phyloP scores from a whole-genome alignment of 2,113 vertebrate species.

The Monopterus albus region DNA sequence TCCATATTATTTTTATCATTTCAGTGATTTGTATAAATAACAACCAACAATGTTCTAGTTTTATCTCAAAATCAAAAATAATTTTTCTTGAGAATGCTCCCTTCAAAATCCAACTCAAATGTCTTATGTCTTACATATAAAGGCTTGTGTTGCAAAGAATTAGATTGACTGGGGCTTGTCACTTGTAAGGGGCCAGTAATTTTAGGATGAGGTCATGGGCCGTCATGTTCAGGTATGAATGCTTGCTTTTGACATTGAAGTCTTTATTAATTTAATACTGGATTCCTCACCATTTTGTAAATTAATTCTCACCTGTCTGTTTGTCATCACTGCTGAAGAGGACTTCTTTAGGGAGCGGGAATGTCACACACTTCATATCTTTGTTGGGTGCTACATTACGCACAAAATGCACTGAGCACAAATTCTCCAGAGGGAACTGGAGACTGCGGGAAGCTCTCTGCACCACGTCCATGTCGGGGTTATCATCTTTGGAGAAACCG shows the following conservation, averaged over 20 bases:
- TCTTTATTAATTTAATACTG: background rate
- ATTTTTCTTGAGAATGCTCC: too few relatives aligned
- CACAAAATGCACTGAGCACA: slow-evolving; percentile 87
- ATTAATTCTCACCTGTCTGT: slow-evolving; percentile 79
- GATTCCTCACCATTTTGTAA: background rate
- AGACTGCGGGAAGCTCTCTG: slow-evolving; percentile 81
- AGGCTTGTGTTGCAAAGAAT: too few relatives aligned
- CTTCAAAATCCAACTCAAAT: too few relatives aligned
- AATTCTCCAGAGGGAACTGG: slow-evolving; percentile 80
- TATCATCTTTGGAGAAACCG: slow-evolving; percentile 89
- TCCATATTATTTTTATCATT: too few relatives aligned
- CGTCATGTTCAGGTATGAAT: background rate
- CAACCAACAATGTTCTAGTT: too few relatives aligned
- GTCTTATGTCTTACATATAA: too few relatives aligned
- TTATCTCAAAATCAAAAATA: too few relatives aligned
- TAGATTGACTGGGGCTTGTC: too few relatives aligned
- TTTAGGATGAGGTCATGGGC: too few relatives aligned
- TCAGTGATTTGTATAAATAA: too few relatives aligned
- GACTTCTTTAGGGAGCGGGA: slow-evolving; percentile 85
- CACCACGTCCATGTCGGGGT: slow-evolving; percentile 85
- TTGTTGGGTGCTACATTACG: slow-evolving; percentile 96
- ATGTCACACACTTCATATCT: slow-evolving; percentile 95
- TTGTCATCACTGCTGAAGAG: slow-evolving; percentile 80
- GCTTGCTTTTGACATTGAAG: background rate
- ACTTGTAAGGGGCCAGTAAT: too few relatives aligned